Percentiles rank a stretch among this genome's conserved stretches.
These are phyloP conservation scores for Tetraneura akinire DNA, from an alignment of 1,140 invertebrate genomes.

Conservation along the genomic window DNA sequence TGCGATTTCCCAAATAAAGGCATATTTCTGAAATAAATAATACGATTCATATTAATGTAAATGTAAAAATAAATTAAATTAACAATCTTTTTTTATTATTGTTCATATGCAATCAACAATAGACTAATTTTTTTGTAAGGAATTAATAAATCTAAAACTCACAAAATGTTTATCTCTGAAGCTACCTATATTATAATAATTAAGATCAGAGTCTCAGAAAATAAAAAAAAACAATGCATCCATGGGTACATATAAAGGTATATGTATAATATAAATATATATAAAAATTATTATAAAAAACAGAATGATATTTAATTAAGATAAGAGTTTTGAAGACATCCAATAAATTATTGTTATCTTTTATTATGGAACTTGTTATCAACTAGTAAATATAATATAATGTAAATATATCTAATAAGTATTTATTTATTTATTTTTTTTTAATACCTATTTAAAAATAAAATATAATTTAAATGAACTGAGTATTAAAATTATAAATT, in stretches of 20 bases:
- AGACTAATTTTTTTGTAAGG: neutral
- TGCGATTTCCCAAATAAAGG: slow-evolving; percentile 96
- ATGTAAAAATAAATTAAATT: neutral
- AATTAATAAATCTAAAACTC: neutral
- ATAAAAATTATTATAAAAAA: neutral
- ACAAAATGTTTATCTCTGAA: neutral
- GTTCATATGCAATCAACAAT: neutral
- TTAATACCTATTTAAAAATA: neutral
- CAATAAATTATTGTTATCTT: neutral
- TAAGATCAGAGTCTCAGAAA: neutral
- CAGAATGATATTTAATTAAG: slow-evolving; percentile 22
- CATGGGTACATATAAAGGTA: neutral
- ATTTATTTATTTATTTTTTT: neutral
- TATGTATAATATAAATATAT: neutral
- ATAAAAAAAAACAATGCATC: slow-evolving; percentile 2
- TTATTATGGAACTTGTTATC: neutral
- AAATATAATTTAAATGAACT: neutral
- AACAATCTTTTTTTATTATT: neutral
- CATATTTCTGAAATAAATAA: slow-evolving; percentile 63
- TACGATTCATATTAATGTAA: slow-evolving; percentile 23
- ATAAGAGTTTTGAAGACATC: slow-evolving; percentile 19
- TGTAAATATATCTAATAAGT: neutral
- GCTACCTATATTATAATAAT: neutral
- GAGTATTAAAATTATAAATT: no score
- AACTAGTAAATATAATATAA: neutral